These are phyloP conservation scores for Shargacucullia verbasci DNA, from an alignment of 2,888 invertebrate species.

Conservation along the genomic window DNA sequence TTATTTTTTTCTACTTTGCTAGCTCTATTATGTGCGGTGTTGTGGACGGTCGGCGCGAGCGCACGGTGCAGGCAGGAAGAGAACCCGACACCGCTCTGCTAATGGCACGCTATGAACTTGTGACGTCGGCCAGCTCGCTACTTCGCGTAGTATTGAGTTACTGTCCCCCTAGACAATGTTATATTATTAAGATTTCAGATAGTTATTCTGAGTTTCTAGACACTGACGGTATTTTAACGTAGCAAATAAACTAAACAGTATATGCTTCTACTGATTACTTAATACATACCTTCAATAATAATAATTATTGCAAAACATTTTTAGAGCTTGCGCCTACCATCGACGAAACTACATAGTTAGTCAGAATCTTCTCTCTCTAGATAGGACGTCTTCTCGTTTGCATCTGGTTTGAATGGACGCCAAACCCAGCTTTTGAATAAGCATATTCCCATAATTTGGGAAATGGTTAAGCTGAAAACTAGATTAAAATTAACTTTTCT, in stretches of 20 bases:
- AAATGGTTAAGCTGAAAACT: too few species aligned
- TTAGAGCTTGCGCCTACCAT: too few species aligned
- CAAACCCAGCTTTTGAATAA: too few species aligned
- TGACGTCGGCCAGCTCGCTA: slow-evolving; percentile 59
- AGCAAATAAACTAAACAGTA: neutral
- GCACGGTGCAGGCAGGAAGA: slow-evolving; percentile 70
- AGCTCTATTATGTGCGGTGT: slow-evolving; percentile 33
- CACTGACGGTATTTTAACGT: slow-evolving; percentile 9
- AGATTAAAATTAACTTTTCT: too few species aligned
- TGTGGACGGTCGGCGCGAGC: slow-evolving; percentile 31
- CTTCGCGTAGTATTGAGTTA: slow-evolving; percentile 56
- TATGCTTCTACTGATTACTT: too few species aligned
- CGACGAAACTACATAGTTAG: too few species aligned
- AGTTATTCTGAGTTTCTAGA: slow-evolving; percentile 2
- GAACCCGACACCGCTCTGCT: slow-evolving; percentile 75
- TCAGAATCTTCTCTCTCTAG: too few species aligned
- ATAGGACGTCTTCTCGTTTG: too few species aligned
- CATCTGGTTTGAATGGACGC: too few species aligned
- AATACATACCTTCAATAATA: too few species aligned
- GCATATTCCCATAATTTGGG: too few species aligned
- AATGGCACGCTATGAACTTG: slow-evolving; percentile 69
- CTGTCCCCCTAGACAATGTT: slow-evolving; percentile 49
- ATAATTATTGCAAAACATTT: too few species aligned
- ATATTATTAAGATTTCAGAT: slow-evolving; percentile 49
- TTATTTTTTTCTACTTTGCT: slow-evolving; percentile 22